phyloP scores from a whole-genome alignment of 2,797 vertebrate species.

The Poliocrania exsul region DNA sequence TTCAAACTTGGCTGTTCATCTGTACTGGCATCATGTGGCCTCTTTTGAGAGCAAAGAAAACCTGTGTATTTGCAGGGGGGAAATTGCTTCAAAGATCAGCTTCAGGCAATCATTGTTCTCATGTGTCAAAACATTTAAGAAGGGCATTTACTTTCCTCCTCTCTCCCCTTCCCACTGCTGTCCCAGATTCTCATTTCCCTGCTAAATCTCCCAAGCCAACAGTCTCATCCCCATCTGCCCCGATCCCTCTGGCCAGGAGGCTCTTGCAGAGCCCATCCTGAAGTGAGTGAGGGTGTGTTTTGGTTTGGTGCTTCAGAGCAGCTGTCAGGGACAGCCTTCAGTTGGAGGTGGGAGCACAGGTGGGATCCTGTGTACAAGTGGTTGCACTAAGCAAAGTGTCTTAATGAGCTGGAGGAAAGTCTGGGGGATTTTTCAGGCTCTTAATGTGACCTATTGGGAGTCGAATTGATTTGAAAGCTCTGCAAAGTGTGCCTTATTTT shows the following conservation, averaged over 20 bases:
- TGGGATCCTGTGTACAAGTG: not conserved
- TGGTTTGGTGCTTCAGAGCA: not conserved
- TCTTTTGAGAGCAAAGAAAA: not conserved
- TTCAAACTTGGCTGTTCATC: not conserved
- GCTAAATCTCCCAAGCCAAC: fast-evolving
- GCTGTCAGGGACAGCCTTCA: not conserved
- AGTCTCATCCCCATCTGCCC: fast-evolving
- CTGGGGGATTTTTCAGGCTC: not conserved
- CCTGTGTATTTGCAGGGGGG: not conserved
- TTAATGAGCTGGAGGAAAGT: not conserved
- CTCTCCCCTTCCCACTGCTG: not conserved
- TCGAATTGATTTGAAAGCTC: not conserved
- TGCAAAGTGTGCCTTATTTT: not conserved
- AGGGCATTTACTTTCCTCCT: not conserved
- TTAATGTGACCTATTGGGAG: not conserved
- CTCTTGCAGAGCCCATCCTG: not conserved
- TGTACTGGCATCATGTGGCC: not conserved
- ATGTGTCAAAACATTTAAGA: not conserved
- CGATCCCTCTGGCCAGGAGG: not conserved
- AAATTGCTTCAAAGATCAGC: not conserved
- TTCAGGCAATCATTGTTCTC: fast-evolving
- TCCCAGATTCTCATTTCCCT: no score
- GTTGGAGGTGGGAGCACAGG: not conserved
- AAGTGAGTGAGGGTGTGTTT: fast-evolving
- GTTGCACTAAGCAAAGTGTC: not conserved